phyloP scores from a whole-genome alignment of 2,797 vertebrate genomes.

The Hemibagrus guttatus region DNA sequence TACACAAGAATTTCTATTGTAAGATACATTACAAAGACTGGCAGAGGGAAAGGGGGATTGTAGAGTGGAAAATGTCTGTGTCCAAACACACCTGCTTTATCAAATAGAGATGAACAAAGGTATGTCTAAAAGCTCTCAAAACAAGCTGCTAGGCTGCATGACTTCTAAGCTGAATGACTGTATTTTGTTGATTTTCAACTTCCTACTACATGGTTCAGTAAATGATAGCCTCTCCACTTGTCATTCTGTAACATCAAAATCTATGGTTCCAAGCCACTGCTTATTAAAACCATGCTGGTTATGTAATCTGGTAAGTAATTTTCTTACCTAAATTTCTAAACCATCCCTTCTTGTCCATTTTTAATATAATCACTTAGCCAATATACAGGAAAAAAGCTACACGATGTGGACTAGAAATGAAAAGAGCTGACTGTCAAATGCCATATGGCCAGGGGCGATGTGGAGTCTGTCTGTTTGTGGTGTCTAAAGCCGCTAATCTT shows the following conservation, averaged over 20 bases:
- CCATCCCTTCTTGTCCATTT: neutral
- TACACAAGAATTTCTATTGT: neutral
- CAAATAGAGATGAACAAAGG: neutral
- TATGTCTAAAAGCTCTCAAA: neutral
- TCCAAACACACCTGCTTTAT: neutral
- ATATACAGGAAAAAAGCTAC: conserved; percentile 17
- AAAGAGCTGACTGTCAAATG: conserved; percentile 84
- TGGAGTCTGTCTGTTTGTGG: conserved; percentile 76
- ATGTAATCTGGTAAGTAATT: neutral
- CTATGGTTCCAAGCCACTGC: neutral
- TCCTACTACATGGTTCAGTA: neutral
- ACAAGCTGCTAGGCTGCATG: neutral
- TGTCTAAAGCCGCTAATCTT: conserved; percentile 83
- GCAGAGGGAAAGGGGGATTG: neutral
- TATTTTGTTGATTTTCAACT: neutral
- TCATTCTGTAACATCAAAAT: neutral
- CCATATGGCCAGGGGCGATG: conserved; percentile 70
- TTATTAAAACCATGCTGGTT: neutral
- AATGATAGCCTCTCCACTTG: neutral
- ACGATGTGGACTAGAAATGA: conserved; percentile 25
- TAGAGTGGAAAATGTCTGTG: neutral
- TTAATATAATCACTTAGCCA: neutral
- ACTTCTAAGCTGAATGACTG: neutral
- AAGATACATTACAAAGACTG: neutral
- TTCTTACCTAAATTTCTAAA: neutral